Percentiles rank a stretch among this genome's conserved stretches.
Conservation (phyloP, 2,113 vertebrate species). For the Sinocyclocheilus rhinocerous region DNA sequence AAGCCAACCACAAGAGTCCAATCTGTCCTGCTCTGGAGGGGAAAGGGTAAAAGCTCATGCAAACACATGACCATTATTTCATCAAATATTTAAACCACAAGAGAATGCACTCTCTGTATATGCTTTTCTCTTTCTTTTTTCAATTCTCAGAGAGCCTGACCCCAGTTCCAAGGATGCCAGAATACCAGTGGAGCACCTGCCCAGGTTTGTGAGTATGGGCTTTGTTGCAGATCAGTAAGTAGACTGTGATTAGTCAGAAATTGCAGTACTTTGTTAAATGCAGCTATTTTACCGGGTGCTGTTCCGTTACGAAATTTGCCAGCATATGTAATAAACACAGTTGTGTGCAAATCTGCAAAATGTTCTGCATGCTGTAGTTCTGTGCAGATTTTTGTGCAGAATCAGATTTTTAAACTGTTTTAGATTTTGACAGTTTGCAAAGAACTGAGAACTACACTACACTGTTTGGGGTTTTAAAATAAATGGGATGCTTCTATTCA, state of each 20-base stretch:
- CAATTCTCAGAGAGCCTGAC: constrained; percentile 83
- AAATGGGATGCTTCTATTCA: neutral
- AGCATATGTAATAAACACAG: neutral
- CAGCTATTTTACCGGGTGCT: neutral
- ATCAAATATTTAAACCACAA: constrained; percentile 7
- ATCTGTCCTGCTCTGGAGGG: constrained; percentile 87
- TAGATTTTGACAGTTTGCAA: neutral
- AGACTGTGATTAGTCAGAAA: neutral
- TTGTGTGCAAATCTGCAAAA: neutral
- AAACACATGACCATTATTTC: neutral
- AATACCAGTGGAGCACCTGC: constrained; percentile 86
- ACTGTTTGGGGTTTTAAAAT: neutral
- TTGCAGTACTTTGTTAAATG: neutral
- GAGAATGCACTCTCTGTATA: neutral
- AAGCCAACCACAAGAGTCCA: constrained; percentile 86
- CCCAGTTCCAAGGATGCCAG: constrained; percentile 78
- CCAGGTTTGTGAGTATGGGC: constrained; percentile 77
- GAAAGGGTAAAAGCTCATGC: constrained; percentile 85
- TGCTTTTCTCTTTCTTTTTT: neutral
- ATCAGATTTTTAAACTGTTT: neutral
- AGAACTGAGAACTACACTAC: neutral
- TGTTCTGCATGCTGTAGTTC: neutral
- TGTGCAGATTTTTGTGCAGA: neutral
- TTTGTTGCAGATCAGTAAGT: neutral
- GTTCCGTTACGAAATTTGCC: too few species aligned